Evolutionary conservation across 2,113 vertebrate genomes (phyloP).

Genomic region (Cettia cetti): DNA sequence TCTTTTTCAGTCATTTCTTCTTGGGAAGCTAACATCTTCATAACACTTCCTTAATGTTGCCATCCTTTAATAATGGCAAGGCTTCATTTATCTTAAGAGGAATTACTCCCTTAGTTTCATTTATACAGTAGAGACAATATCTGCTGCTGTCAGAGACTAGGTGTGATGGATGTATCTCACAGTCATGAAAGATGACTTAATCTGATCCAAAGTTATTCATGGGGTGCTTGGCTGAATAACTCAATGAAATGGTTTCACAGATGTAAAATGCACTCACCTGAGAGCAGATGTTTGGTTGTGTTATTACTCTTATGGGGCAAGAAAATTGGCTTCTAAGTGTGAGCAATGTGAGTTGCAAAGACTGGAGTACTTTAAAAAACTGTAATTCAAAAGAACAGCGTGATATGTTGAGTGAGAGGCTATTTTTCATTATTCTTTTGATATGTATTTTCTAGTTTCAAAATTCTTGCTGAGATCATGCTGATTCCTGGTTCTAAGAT

Average conservation of each 20-base stretch:
- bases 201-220: neutral
- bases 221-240: neutral
- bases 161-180: neutral
- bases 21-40: neutral
- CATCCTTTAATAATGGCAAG: neutral
- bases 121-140: neutral
- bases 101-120: neutral
- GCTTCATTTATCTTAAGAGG: slow-evolving; percentile 21
- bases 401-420: neutral
- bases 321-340: neutral
- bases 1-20: neutral
- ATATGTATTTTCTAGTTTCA: neutral
- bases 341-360: neutral
- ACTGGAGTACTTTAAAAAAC: neutral
- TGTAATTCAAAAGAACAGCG: neutral
- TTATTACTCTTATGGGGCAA: neutral
- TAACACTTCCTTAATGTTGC: neutral
- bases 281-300: neutral
- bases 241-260: neutral
- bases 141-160: neutral
- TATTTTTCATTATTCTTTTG: neutral
- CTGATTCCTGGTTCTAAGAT: neutral
- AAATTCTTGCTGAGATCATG: neutral
- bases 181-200: slow-evolving; percentile 4
- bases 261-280: neutral